phyloP scores from a whole-genome alignment of 2,113 vertebrate species.

The Xiphophorus couchianus region DNA sequence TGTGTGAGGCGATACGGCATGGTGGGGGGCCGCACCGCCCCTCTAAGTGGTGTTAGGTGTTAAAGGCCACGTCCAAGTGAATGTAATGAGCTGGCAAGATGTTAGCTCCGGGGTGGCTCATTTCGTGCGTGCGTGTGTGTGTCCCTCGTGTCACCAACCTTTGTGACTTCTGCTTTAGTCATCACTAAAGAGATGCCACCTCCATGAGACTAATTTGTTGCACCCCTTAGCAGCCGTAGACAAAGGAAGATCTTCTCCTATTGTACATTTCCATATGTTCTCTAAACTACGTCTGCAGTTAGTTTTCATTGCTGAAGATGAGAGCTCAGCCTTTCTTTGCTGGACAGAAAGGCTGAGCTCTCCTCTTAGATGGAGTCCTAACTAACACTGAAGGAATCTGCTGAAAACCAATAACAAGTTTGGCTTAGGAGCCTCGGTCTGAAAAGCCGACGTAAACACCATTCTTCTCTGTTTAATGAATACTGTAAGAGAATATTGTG shows the following conservation, averaged over 20 bases:
- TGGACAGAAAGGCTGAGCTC: too few relatives aligned
- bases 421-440: background rate
- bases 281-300: background rate
- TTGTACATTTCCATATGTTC: background rate
- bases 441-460: constrained; percentile 40
- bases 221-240: background rate
- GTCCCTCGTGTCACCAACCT: constrained; percentile 39
- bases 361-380: constrained; percentile 7
- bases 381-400: constrained; percentile 28
- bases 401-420: constrained; percentile 21
- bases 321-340: constrained; percentile 38
- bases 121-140: constrained; percentile 38
- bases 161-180: constrained; percentile 59
- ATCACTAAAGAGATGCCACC: constrained; percentile 35
- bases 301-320: constrained; percentile 18
- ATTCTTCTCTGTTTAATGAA: constrained; percentile 50
- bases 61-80: constrained; percentile 55
- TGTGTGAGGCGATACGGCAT: background rate
- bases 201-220: constrained; percentile 9
- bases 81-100: constrained; percentile 67
- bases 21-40: constrained; percentile 28
- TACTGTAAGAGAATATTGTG: constrained; percentile 59
- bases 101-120: constrained; percentile 57
- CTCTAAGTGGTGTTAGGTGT: constrained; percentile 48
- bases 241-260: background rate